Conservation (phyloP, 2,888 invertebrate genomes). For the Pollenia angustigena region DNA sequence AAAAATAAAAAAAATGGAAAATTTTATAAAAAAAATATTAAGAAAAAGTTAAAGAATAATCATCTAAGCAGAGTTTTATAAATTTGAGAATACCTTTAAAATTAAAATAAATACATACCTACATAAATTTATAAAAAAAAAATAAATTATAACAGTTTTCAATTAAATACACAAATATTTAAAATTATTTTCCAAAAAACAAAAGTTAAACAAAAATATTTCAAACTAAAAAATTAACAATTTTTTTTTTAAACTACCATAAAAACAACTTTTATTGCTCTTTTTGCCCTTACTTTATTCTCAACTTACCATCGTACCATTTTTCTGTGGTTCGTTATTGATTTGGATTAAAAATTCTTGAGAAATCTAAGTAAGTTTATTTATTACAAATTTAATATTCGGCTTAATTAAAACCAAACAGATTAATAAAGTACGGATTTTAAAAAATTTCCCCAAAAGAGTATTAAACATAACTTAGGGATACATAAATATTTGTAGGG, state of each 20-base stretch:
- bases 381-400: not conserved
- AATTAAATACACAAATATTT: too few relatives aligned
- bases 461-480: conserved; percentile 9
- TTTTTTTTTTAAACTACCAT: not conserved
- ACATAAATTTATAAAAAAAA: not conserved
- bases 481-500: conserved; percentile 40
- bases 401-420: not conserved
- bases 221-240: conserved; percentile 13
- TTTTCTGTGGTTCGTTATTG: conserved; percentile 17
- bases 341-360: conserved; percentile 40
- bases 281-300: not conserved
- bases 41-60: not conserved
- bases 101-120: too few relatives aligned
- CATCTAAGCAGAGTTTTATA: not conserved
- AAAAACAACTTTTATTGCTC: not conserved
- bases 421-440: too few relatives aligned
- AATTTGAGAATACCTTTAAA: not conserved
- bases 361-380: conserved; percentile 50
- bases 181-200: too few relatives aligned
- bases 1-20: not conserved
- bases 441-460: not conserved
- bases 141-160: too few relatives aligned
- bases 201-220: not conserved
- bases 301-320: not conserved
- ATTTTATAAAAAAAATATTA: conserved; percentile 4